Percentiles rank a stretch among this genome's conserved stretches.
phyloP scores from a whole-genome alignment of 2,113 vertebrate genomes.

The Castor canadensis region DNA sequence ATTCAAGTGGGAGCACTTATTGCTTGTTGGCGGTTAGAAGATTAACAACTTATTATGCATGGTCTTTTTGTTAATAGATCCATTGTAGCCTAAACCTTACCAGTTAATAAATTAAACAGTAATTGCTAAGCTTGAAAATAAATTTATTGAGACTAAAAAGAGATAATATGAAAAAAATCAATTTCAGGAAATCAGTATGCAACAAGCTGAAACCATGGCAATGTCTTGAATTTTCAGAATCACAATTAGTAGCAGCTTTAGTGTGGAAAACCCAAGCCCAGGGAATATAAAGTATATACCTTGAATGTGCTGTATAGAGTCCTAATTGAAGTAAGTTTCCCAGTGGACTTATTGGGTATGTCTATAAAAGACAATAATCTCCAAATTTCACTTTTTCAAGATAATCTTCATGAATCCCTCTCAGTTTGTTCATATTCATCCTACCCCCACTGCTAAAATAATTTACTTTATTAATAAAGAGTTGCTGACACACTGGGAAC shows the following conservation, averaged over 20 bases:
- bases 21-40: conserved; percentile 46
- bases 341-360: neutral
- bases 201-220: neutral
- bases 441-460: neutral
- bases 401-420: neutral
- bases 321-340: conserved; percentile 5
- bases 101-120: conserved; percentile 68
- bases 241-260: neutral
- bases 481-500: neutral
- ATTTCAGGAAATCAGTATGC: neutral
- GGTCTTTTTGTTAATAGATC: conserved; percentile 56
- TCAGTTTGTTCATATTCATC: neutral
- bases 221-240: conserved; percentile 8
- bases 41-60: conserved; percentile 19
- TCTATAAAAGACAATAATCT: neutral
- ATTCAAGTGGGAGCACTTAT: conserved; percentile 38
- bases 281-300: neutral
- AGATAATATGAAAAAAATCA: neutral
- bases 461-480: conserved; percentile 40
- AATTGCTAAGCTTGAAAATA: conserved; percentile 61
- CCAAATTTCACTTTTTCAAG: neutral
- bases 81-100: conserved; percentile 48
- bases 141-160: neutral
- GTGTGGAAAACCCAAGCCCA: neutral
- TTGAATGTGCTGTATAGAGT: neutral